Base-by-base conservation (phyloP, 2,113 vertebrate species). In the Eclectus roratus region DNA sequence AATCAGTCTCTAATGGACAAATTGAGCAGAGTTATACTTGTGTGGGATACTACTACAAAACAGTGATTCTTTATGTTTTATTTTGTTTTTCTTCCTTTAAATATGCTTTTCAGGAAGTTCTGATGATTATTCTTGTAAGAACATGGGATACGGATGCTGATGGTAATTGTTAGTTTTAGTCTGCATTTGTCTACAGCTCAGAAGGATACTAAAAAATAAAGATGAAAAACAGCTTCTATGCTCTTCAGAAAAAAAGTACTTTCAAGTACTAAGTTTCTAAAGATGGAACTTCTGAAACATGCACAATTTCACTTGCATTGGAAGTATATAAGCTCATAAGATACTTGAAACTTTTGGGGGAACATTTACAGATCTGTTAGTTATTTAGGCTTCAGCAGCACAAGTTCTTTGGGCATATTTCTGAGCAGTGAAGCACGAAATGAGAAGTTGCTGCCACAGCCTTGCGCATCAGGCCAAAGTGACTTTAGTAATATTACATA, bases 21-120 rank as follows among this genome's bases (percentile, higher is more conserved):
- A 60, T 58, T 25, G 58, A 71, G 10, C 10, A 87, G 61, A 68
- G 2, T 8, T 44, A 19, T 14, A 55, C 7, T 66, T n/a, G 3
- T 19, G 27, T 17, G 39, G 27, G 24, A 35, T 8, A 27, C 7
- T 29, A 41, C 13, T 37, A 70, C 37, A 87, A 65, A 80, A 35
- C 33, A 12, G 0, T 4, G 20, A 4, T 41, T 47, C 1, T 7
- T 17, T 10, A 19, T 49, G 56, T 35, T 58, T n/a, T 58, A n/a
- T 16, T 46, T 55, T 46, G 6, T 44, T 73, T 78, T 47, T 4
- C 6, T 7, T 52, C 14, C 18, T 49, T 61, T 33, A 81, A 64
- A 80, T n/a, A 39, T 27, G 13, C 18, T 80, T 69, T 88, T 41
- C 15, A 52, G 23, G 39, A 58, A 41, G 55, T 27, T 73, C 31